Evolutionary conservation across 2,113 vertebrate species (phyloP).

Genomic region (Pelodiscus sinensis): DNA sequence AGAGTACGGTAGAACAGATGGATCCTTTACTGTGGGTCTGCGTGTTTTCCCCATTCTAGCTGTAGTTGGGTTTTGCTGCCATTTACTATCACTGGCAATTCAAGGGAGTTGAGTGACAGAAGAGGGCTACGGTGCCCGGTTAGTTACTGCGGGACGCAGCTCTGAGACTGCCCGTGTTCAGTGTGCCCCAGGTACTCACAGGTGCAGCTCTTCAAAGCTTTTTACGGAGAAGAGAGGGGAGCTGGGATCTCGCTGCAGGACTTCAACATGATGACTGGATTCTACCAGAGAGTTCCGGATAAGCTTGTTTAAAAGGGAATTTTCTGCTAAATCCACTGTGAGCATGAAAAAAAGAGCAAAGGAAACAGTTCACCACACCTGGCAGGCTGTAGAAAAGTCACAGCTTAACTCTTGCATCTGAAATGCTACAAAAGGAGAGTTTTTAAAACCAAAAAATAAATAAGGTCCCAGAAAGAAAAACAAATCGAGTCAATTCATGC

Average conservation of each 20-base stretch:
- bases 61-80: neutral
- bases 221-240: constrained; percentile 81
- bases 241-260: constrained; percentile 79
- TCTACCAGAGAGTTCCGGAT: constrained; percentile 79
- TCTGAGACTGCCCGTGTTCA: neutral
- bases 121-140: neutral
- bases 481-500: neutral
- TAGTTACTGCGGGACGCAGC: neutral
- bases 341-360: neutral
- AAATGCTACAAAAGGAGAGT: neutral
- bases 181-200: constrained; percentile 71
- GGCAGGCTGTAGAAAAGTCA: neutral
- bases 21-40: neutral
- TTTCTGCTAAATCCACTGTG: constrained; percentile 66
- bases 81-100: neutral
- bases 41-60: neutral
- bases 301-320: constrained; percentile 82
- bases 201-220: constrained; percentile 78
- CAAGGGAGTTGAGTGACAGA: neutral
- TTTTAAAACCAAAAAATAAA: neutral
- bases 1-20: neutral
- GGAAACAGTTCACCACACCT: neutral
- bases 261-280: constrained; percentile 75
- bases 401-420: no score
- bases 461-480: neutral